These are phyloP conservation scores for Dermatemys mawii DNA, from an alignment of 2,113 vertebrate genomes.

Conservation along the genomic window DNA sequence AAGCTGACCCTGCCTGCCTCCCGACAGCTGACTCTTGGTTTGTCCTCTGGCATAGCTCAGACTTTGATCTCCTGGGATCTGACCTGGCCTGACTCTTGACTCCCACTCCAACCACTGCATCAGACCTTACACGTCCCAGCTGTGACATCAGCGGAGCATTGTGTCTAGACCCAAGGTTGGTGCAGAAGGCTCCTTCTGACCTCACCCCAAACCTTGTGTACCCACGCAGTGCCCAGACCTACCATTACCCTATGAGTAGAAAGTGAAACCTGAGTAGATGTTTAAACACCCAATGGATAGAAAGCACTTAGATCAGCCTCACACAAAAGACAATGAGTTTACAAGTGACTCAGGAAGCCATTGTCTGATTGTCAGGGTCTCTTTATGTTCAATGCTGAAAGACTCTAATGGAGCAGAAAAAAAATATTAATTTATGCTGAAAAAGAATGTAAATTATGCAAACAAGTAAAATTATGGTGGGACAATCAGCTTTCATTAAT, in stretches of 20 bases:
- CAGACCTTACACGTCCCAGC: neutral
- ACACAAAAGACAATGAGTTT: accelerated
- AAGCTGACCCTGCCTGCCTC: too few species aligned
- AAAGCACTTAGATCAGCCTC: neutral
- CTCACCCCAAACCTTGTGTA: neutral
- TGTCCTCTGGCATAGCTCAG: too few species aligned
- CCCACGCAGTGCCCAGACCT: neutral
- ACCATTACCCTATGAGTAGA: neutral
- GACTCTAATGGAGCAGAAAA: conserved; percentile 5
- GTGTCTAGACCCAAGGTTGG: neutral
- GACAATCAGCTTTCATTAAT: conserved; percentile 42
- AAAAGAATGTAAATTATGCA: conserved; percentile 21
- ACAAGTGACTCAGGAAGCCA: accelerated
- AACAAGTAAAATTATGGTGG: neutral
- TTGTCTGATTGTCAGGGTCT: neutral
- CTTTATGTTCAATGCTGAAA: neutral
- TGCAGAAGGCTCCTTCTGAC: neutral
- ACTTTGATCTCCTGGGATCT: neutral
- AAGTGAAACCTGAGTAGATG: neutral
- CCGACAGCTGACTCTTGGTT: too few species aligned
- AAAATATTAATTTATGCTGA: neutral
- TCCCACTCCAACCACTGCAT: neutral
- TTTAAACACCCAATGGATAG: neutral
- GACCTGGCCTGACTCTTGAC: neutral
- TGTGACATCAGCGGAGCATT: neutral